Evolutionary conservation across 1,140 invertebrate genomes (phyloP), one percentile per base, ranked within the genome.

Genomic region (Heliconius hewitsoni): DNA sequence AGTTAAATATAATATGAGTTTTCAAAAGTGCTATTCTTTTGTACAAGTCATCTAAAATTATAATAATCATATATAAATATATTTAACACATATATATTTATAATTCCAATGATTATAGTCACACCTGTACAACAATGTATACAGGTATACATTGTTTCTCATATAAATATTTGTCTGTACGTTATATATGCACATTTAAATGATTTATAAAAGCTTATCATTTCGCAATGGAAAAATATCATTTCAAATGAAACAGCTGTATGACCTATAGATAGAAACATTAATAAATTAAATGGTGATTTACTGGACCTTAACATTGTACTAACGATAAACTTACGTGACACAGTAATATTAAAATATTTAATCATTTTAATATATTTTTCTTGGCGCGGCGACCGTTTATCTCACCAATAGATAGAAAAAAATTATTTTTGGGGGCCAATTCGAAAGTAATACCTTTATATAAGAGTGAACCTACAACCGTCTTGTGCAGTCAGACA

Each of bases 291-390:
- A 66, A 66, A 27, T 2, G 27, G 27, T 66, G 27, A 66, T 30
- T 66, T 66, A 66, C 27, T 66, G 23, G 60, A 30, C 60, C 60
- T 66, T 66, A 66, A 66, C 60, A 66, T 30, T 66, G 60, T 30
- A 30, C 27, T 27, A 66, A 30, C 11, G 60, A 66, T 66, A 66
- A 66, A 9, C 60, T 60, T 11, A 60, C 55, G 55, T 60, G 55
- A 60, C n/a, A 27, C 9, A 23, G 27, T 2, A 27, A 66, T 30
- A 23, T 66, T 30, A 30, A 57, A 30, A 66, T 27, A 30, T 66
- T 66, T 23, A 27, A 13, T 16, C 8, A 11, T 11, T 30, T 66
- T 30, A 66, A 27, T 66, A 9, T 30, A 6, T 6, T 66, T 66
- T 16, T 30, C 5, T 1, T 66, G 1, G 2, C 13, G 11, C 1